A percentile compares a stretch with the other conserved stretches of the same genome.
phyloP scores from a whole-genome alignment of 2,113 vertebrate species.

The Ctenomys sociabilis region DNA sequence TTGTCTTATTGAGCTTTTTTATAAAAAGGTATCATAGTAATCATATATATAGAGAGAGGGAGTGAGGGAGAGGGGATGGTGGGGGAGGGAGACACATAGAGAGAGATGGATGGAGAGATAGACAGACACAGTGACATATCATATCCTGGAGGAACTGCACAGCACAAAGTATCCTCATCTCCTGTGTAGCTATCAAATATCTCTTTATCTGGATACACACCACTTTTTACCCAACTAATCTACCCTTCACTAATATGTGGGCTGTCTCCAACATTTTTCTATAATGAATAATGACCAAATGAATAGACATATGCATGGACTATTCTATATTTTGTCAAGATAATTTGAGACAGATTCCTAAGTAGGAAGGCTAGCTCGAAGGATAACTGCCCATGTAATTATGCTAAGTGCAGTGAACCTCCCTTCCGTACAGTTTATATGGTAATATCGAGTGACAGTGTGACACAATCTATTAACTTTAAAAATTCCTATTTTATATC shows the following conservation, averaged over 20 bases:
- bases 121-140: rapidly evolving
- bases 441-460: not conserved
- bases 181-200: not conserved
- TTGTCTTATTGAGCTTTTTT: not conserved
- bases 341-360: not conserved
- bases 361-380: not conserved
- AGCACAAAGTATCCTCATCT: rapidly evolving
- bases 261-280: not conserved
- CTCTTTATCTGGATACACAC: not conserved
- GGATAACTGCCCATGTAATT: not conserved
- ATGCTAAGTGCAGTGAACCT: not conserved
- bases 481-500: not conserved
- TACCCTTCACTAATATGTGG: not conserved
- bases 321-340: conserved; percentile 21
- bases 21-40: not conserved
- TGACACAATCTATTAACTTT: not conserved
- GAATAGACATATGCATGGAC: not conserved
- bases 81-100: too few relatives aligned
- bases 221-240: not conserved
- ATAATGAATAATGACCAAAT: not conserved
- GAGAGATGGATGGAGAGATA: not conserved
- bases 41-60: too few relatives aligned
- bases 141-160: rapidly evolving
- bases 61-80: too few relatives aligned
- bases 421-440: not conserved